phyloP scores from a whole-genome alignment of 2,113 vertebrate species.

The Coregonus clupeaformis region DNA sequence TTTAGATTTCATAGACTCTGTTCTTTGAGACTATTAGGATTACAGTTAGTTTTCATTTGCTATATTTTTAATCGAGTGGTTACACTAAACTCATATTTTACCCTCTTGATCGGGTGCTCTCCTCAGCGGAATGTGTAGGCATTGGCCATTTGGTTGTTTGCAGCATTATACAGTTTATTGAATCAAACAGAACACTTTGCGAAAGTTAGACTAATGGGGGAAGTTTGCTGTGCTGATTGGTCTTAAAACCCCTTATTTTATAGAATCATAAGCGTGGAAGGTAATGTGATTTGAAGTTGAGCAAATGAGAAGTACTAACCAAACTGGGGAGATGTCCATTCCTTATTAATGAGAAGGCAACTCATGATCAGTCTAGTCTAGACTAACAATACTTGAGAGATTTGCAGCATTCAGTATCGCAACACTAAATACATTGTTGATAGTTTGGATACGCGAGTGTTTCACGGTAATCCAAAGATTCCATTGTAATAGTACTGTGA shows the following conservation, averaged over 20 bases:
- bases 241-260: neutral
- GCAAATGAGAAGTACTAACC: conserved; percentile 7
- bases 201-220: neutral
- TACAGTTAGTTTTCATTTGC: conserved; percentile 38
- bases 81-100: conserved; percentile 31
- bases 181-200: neutral
- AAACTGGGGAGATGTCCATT: too few species aligned
- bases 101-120: conserved; percentile 13
- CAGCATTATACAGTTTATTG: conserved; percentile 3
- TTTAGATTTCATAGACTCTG: neutral
- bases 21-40: conserved; percentile 22
- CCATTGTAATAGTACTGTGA: neutral
- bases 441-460: neutral
- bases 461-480: neutral
- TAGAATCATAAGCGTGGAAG: too few species aligned
- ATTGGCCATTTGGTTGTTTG: conserved; percentile 18
- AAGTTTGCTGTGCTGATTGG: conserved; percentile 44
- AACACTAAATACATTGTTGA: neutral
- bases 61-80: conserved; percentile 7
- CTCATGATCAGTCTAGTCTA: too few species aligned
- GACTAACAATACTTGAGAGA: too few species aligned
- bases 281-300: too few species aligned
- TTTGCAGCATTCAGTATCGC: neutral
- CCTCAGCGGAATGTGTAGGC: conserved; percentile 5
- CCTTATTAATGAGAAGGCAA: too few species aligned